Conservation (phyloP, 2,888 invertebrate species). For the Torymus texanus region DNA sequence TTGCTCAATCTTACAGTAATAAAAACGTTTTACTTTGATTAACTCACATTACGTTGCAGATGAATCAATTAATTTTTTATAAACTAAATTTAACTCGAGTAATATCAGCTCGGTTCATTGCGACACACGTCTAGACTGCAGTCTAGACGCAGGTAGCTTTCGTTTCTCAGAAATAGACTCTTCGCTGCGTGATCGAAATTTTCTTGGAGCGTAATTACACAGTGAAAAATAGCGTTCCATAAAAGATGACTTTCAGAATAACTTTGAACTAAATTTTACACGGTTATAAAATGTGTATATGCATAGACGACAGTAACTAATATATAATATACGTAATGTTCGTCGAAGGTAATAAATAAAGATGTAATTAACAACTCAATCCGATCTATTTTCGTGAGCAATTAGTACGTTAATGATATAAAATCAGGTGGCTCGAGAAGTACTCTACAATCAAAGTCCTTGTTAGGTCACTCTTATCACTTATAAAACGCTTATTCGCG, state of each 20-base stretch:
- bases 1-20: constrained; percentile 34
- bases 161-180: constrained; percentile 3
- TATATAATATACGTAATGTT: no score
- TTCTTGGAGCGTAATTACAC: not conserved
- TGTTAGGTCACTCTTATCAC: not conserved
- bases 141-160: constrained; percentile 19
- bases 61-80: constrained; percentile 39
- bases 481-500: not conserved
- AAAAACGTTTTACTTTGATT: constrained; percentile 18
- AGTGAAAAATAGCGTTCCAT: no score
- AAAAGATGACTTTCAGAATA: no score
- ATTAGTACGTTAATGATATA: no score
- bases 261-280: no score
- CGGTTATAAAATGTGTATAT: no score
- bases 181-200: not conserved
- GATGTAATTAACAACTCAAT: no score
- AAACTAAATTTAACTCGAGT: constrained; percentile 14
- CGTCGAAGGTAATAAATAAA: no score
- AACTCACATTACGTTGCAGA: constrained; percentile 34
- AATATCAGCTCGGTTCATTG: not conserved
- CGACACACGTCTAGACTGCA: constrained; percentile 33
- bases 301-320: no score
- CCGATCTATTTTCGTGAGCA: no score
- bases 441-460: no score
- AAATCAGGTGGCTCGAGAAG: no score